Base-by-base conservation (phyloP, 2,113 vertebrate species). In the Excalfactoria chinensis region DNA sequence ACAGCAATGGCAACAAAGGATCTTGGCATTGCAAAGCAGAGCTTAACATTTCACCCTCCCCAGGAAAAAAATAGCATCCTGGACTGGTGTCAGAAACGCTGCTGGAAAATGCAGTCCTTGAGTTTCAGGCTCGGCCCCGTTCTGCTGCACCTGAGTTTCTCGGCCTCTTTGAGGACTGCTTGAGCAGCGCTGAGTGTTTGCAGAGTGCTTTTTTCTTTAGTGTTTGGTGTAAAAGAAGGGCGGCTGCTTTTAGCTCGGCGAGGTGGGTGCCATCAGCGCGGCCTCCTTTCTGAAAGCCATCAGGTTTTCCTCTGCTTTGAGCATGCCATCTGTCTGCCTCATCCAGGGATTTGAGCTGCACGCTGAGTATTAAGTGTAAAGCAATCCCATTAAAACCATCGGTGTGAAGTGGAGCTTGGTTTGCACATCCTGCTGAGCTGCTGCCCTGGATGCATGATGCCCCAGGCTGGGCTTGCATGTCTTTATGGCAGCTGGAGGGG, bases 21-120 rank as follows among this genome's bases (percentile, higher is more conserved):
- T 55, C 80, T 91, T 96, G 94, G 94, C 93, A n/a, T 22, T 0
- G 0, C 2, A 0, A 25, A 82, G 71, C 51, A 84, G 79, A 84
- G 62, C 67, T 88, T 78, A 86, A 72, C 74, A 66, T 93, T 89
- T 84, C 69, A 20, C 68, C 93, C 91, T 60, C 30, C 46, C 78
- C 68, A 30, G 18, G 0, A 9, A 26, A 9, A 26, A 2, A 40
- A 25, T 16, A 16, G 20, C 64, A 23, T 53, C 11, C 17, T 56
- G 84, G 70, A 8, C 64, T 2, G 0, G 14, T 89, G 62, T 60
- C 81, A 84, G 84, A 64, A 92, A n/a, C 13, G 6, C 43, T 58
- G 15, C 51, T 84, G 77, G 66, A 84, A 64, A 59, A 66, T n/a
- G 0, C 64, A 93, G 56, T n/a, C 32, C 1, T 1, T 0, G 6